Percentiles rank a stretch among this genome's conserved stretches.
Evolutionary conservation across 2,113 vertebrate species (phyloP).

Genomic region (Scartelaos histophorus): DNA sequence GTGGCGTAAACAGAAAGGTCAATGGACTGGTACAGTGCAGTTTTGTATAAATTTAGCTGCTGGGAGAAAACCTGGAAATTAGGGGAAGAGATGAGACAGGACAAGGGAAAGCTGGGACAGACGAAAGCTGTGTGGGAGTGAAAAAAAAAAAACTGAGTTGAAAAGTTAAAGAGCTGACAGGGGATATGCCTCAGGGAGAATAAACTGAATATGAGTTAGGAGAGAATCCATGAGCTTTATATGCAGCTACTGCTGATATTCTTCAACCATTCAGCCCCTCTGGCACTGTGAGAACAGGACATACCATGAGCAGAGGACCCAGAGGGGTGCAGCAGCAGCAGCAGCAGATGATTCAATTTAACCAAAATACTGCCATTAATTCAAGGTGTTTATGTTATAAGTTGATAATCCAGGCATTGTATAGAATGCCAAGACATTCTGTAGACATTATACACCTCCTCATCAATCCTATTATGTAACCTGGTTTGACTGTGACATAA

Average conservation of each 20-base stretch:
- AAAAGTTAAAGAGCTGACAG: constrained; percentile 64
- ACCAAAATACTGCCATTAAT: neutral
- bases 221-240: constrained; percentile 60
- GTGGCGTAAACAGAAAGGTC: constrained; percentile 19
- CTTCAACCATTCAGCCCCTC: constrained; percentile 50
- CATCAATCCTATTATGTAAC: too few species aligned
- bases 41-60: constrained; percentile 39
- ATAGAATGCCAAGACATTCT: too few species aligned
- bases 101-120: constrained; percentile 39
- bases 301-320: constrained; percentile 28
- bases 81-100: constrained; percentile 29
- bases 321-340: neutral
- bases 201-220: constrained; percentile 68
- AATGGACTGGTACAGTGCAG: constrained; percentile 10
- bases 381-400: neutral
- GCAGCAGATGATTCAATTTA: constrained; percentile 8
- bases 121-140: constrained; percentile 54
- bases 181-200: constrained; percentile 64
- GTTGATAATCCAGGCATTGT: too few species aligned
- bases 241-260: constrained; percentile 63
- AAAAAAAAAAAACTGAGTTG: constrained; percentile 46
- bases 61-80: constrained; percentile 38
- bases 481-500: too few species aligned
- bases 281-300: constrained; percentile 51
- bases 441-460: too few species aligned